phyloP scores from a whole-genome alignment of 2,113 vertebrate species.

The Lutjanus erythropterus region DNA sequence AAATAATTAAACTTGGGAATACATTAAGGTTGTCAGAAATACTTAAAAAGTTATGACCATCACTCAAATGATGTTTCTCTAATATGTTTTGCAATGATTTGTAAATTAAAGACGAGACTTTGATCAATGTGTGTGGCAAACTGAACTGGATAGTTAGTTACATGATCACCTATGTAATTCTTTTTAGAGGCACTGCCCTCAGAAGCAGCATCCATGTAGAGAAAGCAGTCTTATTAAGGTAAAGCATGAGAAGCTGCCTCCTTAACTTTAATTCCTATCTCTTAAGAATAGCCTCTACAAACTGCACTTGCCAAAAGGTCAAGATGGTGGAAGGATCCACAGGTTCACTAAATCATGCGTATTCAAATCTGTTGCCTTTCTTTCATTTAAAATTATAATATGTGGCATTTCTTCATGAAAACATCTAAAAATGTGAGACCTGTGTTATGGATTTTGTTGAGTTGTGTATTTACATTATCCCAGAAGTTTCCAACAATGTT shows the following conservation, averaged over 20 bases:
- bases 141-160: conserved; percentile 28
- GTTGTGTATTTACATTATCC: too few species aligned
- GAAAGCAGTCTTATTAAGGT: neutral
- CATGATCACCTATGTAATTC: neutral
- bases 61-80: conserved; percentile 69
- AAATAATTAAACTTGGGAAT: conserved; percentile 85
- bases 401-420: too few species aligned
- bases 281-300: neutral
- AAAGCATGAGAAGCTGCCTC: neutral
- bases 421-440: too few species aligned
- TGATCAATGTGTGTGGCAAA: conserved; percentile 58
- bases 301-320: neutral
- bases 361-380: neutral
- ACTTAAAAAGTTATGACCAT: conserved; percentile 74
- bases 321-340: neutral
- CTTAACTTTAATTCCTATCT: neutral
- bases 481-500: too few species aligned
- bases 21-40: conserved; percentile 82
- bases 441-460: too few species aligned
- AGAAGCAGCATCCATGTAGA: neutral
- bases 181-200: neutral
- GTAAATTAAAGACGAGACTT: conserved; percentile 62
- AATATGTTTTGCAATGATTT: conserved; percentile 67
- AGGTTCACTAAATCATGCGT: neutral
- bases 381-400: too few species aligned